Conservation (phyloP, 1,140 invertebrate genomes). For the Manduca sexta region DNA sequence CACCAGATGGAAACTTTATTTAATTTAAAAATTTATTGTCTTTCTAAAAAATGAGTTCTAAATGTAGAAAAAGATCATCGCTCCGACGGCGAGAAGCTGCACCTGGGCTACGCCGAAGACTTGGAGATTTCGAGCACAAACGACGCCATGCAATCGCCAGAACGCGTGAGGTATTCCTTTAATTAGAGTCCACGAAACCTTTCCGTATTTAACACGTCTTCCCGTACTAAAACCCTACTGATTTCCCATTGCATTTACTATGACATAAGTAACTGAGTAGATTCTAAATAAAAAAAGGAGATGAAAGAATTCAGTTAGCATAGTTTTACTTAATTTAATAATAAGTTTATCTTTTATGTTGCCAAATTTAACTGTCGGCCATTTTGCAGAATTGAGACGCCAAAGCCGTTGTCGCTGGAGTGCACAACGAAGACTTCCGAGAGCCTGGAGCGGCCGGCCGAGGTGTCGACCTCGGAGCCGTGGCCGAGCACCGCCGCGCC, state of each 20-base stretch:
- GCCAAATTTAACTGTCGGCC: neutral
- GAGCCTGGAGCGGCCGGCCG: constrained; percentile 48
- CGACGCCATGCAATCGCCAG: constrained; percentile 68
- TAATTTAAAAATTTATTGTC: neutral
- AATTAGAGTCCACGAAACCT: constrained; percentile 15
- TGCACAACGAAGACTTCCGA: constrained; percentile 36
- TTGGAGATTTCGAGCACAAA: constrained; percentile 71
- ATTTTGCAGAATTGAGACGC: constrained; percentile 55
- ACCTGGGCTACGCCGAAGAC: constrained; percentile 64
- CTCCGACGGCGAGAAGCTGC: constrained; percentile 53
- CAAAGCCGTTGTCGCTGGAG: constrained; percentile 59
- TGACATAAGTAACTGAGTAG: no score
- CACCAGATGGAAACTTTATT: no score
- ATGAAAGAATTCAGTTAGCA: no score
- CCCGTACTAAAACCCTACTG: neutral
- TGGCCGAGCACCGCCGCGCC: constrained; percentile 30
- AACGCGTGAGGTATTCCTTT: constrained; percentile 67
- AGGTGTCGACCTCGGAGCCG: constrained; percentile 62
- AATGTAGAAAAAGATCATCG: constrained; percentile 56
- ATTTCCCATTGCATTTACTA: no score
- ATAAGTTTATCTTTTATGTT: no score
- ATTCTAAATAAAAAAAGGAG: no score
- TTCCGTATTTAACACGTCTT: neutral
- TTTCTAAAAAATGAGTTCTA: neutral
- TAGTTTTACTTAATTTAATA: no score